Conservation (phyloP, 23 tunicate genomes). For the Trididemnum miniatum region DNA sequence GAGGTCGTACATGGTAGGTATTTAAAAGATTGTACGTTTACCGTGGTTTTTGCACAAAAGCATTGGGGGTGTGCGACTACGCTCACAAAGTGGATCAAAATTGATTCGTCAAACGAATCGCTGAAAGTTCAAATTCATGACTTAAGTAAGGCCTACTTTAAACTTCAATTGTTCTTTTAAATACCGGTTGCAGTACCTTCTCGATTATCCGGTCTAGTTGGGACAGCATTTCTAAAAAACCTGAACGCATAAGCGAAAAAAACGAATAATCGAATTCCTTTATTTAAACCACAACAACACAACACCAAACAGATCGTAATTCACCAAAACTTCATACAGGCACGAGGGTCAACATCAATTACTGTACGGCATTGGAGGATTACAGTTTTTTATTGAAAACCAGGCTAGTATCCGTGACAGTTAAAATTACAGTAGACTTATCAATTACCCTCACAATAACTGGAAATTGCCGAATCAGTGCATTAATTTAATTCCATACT, state of each 20-base stretch:
- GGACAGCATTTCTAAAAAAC: slow-evolving; percentile 10
- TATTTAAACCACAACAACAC: not conserved
- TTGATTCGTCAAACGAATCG: too few species aligned
- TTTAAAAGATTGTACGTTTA: too few species aligned
- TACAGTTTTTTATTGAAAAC: not conserved
- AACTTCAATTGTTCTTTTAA: too few species aligned
- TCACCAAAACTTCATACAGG: not conserved
- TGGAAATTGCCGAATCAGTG: too few species aligned
- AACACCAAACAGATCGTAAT: not conserved
- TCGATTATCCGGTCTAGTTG: slow-evolving; percentile 11
- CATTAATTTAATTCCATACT: too few species aligned
- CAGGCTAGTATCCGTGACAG: not conserved
- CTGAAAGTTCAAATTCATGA: too few species aligned
- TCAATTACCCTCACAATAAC: not conserved
- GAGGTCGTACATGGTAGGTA: too few species aligned
- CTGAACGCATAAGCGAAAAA: slow-evolving; percentile 7
- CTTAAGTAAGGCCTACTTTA: too few species aligned
- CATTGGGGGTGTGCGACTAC: too few species aligned
- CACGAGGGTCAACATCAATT: not conserved
- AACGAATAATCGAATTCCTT: not conserved
- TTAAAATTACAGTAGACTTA: not conserved
- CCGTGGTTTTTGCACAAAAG: too few species aligned
- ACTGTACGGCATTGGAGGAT: not conserved
- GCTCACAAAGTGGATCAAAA: too few species aligned
- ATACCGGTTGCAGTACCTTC: not conserved